phyloP scores from a whole-genome alignment of 2,113 vertebrate species.

The Notiomystis cincta region DNA sequence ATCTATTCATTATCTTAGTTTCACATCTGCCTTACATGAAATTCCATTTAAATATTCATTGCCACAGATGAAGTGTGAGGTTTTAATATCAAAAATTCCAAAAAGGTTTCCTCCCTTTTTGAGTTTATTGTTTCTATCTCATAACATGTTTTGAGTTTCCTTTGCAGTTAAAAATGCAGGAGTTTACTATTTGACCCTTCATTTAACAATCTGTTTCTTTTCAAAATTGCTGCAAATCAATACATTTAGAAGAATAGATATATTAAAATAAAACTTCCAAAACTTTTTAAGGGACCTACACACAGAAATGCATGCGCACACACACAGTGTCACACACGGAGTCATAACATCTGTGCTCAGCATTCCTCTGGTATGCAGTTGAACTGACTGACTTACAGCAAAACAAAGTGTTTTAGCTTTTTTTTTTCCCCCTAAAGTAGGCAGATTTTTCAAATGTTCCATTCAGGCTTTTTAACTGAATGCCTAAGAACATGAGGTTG shows the following conservation, averaged over 20 bases:
- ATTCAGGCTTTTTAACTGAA: not conserved
- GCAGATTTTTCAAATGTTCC: not conserved
- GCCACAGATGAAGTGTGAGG: not conserved
- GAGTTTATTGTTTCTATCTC: not conserved
- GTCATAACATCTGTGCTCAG: not conserved
- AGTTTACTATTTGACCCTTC: not conserved
- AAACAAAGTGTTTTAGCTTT: not conserved
- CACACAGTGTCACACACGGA: no score
- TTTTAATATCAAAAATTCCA: not conserved
- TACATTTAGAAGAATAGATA: not conserved
- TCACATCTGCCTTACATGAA: not conserved
- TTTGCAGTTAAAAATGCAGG: not conserved
- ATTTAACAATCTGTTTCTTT: not conserved
- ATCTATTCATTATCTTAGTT: not conserved
- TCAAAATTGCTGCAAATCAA: not conserved
- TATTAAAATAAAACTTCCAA: not conserved
- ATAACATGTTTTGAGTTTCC: not conserved
- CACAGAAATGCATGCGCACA: rapidly evolving
- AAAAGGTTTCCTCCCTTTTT: not conserved
- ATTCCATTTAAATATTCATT: not conserved
- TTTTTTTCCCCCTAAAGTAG: not conserved
- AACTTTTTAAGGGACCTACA: not conserved
- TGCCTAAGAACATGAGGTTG: rapidly evolving
- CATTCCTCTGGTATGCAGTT: not conserved
- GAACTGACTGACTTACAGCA: rapidly evolving